Evolutionary conservation across 2,888 invertebrate species (phyloP).

Genomic region (Thera obeliscata): DNA sequence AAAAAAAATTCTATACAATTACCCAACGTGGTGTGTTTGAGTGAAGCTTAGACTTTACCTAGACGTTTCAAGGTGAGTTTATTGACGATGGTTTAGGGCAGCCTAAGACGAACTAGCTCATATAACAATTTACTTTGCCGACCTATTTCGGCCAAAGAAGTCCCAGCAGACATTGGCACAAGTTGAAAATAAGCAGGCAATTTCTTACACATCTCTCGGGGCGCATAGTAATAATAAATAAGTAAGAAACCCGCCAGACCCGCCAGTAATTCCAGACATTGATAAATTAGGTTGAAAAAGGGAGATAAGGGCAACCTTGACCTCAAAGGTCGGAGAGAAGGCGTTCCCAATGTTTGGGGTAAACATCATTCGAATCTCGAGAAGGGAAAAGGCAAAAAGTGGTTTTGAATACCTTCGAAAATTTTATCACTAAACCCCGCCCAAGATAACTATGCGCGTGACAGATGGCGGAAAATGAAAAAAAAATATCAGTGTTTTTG

Average conservation of each 20-base stretch:
- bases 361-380: slow-evolving; percentile 9
- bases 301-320: slow-evolving; percentile 27
- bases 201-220: slow-evolving; percentile 7
- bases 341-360: slow-evolving; percentile 5
- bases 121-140: too few species aligned
- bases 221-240: slow-evolving; percentile 33
- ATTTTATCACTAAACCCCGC: too few species aligned
- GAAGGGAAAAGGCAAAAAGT: not conserved
- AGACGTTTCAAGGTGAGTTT: too few species aligned
- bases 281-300: slow-evolving; percentile 34
- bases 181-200: slow-evolving; percentile 14
- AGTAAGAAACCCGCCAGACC: slow-evolving; percentile 24
- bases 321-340: slow-evolving; percentile 23
- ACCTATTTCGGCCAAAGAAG: not conserved
- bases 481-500: too few species aligned
- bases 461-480: too few species aligned
- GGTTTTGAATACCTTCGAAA: too few species aligned
- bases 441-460: too few species aligned
- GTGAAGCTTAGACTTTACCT: too few species aligned
- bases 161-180: not conserved
- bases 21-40: too few species aligned
- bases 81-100: too few species aligned
- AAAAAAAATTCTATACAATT: too few species aligned
- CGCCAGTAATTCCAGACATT: slow-evolving; percentile 35
- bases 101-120: too few species aligned